Evolutionary conservation across 2,113 vertebrate genomes (phyloP).

Genomic region (Psettodes erumei): DNA sequence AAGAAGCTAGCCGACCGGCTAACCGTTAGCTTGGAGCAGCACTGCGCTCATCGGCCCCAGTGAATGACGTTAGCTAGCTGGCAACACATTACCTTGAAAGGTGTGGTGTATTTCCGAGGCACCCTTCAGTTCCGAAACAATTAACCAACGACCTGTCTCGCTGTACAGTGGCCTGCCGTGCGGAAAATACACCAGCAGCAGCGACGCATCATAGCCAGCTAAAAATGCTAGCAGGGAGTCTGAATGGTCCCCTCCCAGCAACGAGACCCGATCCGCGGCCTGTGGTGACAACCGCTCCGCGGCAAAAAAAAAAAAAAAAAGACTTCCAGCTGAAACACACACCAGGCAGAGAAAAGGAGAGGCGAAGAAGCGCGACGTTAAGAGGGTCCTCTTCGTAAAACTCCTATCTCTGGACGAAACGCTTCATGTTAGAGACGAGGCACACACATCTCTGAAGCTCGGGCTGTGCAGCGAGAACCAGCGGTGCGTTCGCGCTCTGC

Average conservation of each 20-base stretch:
- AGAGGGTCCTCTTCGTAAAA: neutral
- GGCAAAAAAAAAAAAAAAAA: too few species aligned
- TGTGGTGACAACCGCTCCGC: conserved; percentile 60
- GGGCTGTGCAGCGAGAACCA: conserved; percentile 4
- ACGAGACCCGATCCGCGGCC: conserved; percentile 75
- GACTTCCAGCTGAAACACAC: conserved; percentile 16
- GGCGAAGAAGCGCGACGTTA: neutral
- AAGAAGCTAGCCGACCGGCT: conserved; percentile 40
- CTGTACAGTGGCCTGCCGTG: conserved; percentile 48
- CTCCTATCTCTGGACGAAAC: conserved; percentile 29
- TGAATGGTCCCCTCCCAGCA: conserved; percentile 78
- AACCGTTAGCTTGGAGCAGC: conserved; percentile 55
- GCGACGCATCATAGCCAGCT: conserved; percentile 75
- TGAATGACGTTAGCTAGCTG: conserved; percentile 55
- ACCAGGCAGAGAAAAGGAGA: neutral
- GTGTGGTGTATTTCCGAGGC: conserved; percentile 63
- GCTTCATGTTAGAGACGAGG: conserved; percentile 34
- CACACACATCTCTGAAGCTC: neutral
- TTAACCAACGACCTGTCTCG: conserved; percentile 57
- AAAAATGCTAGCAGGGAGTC: conserved; percentile 62
- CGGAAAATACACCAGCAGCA: conserved; percentile 51
- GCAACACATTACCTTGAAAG: conserved; percentile 76
- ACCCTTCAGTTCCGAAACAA: conserved; percentile 39
- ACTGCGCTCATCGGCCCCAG: conserved; percentile 44
- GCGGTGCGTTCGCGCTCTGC: conserved; percentile 62